A percentile compares a stretch with the other conserved stretches of the same genome.
Conservation (phyloP, 2,113 vertebrate genomes). For the Rhinopithecus roxellana region DNA sequence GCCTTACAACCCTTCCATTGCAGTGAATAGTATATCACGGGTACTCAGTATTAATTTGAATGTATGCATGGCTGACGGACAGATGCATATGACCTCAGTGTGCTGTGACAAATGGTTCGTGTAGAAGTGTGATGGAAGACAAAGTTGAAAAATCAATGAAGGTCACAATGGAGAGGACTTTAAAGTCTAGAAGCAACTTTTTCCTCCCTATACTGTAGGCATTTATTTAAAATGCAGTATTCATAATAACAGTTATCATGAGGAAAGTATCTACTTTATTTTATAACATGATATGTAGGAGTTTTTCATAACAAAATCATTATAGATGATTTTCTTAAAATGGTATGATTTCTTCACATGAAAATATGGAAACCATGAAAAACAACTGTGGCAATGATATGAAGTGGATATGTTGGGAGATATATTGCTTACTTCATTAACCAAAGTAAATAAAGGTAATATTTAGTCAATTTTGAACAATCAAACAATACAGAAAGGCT, state of each 20-base stretch:
- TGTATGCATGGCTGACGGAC: background rate
- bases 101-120: background rate
- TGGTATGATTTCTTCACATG: background rate
- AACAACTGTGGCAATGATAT: background rate
- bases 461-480: background rate
- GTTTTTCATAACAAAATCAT: background rate
- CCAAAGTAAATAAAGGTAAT: background rate
- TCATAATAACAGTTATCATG: background rate
- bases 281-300: background rate
- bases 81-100: background rate
- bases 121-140: background rate
- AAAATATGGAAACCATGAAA: background rate
- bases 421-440: background rate
- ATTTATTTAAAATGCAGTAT: background rate
- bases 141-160: background rate
- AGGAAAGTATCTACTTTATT: background rate
- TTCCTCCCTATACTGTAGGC: background rate
- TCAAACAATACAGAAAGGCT: background rate
- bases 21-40: background rate
- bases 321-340: background rate
- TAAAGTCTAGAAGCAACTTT: background rate
- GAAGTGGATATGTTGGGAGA: background rate
- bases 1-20: background rate
- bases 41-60: background rate
- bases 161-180: background rate